Evolutionary conservation across 2,888 invertebrate genomes (phyloP).

Genomic region (Hofmannophila pseudospretella): DNA sequence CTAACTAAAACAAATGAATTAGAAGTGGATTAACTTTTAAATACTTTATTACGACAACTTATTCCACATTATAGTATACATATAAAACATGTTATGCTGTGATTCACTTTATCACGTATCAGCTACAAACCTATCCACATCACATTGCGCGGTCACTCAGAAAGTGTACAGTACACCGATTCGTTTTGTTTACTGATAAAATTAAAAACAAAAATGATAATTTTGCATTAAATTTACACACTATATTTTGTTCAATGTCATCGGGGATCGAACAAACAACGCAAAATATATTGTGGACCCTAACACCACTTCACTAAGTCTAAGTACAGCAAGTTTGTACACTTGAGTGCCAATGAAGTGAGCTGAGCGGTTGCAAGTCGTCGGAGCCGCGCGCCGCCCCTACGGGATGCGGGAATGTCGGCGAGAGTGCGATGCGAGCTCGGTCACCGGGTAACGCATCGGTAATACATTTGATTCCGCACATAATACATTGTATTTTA

Average conservation of each 20-base stretch:
- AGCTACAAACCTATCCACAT: constrained; percentile 74
- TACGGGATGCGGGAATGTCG: constrained; percentile 13
- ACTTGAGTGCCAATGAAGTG: constrained; percentile 17
- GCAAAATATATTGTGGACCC: constrained; percentile 34
- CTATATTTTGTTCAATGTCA: constrained; percentile 73
- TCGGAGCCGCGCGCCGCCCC: constrained; percentile 7
- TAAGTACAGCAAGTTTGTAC: constrained; percentile 35
- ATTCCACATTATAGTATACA: constrained; percentile 75
- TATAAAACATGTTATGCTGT: constrained; percentile 76
- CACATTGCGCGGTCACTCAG: constrained; percentile 67
- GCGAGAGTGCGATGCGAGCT: constrained; percentile 42
- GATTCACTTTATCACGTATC: constrained; percentile 73
- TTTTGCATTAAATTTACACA: constrained; percentile 71
- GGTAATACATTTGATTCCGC: constrained; percentile 71
- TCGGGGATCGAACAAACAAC: constrained; percentile 61
- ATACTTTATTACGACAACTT: constrained; percentile 78
- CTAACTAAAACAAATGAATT: constrained; percentile 65
- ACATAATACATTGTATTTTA: constrained; percentile 75
- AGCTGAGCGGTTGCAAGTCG: constrained; percentile 10
- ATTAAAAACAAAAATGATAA: constrained; percentile 62
- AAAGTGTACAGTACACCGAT: constrained; percentile 58
- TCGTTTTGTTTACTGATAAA: constrained; percentile 48
- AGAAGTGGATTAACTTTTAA: constrained; percentile 72
- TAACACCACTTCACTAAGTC: constrained; percentile 28
- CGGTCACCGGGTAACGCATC: constrained; percentile 63